phyloP scores from a whole-genome alignment of 2,797 vertebrate genomes.

The Coracias cyanogaster region DNA sequence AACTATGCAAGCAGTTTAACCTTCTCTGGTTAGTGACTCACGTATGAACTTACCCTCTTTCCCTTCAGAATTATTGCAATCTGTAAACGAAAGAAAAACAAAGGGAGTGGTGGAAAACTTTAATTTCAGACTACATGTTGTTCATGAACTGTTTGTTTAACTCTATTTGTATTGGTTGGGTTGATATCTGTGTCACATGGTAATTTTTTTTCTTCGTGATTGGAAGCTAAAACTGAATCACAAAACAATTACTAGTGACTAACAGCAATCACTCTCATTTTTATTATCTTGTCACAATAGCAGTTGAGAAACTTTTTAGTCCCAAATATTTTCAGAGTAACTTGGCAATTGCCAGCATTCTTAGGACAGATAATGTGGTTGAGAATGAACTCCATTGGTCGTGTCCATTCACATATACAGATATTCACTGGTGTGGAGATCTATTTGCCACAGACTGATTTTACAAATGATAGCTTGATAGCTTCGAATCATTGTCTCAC shows the following conservation, averaged over 20 bases:
- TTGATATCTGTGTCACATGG: conserved; percentile 35
- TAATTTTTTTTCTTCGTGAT: neutral
- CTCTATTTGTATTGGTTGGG: conserved; percentile 64
- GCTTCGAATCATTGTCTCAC: neutral
- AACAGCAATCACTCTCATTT: conserved; percentile 18
- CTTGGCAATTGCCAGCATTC: neutral
- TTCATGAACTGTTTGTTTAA: conserved; percentile 49
- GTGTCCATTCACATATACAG: neutral
- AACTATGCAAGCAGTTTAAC: neutral
- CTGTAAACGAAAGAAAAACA: neutral
- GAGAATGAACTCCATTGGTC: neutral
- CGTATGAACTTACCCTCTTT: conserved; percentile 6
- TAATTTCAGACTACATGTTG: conserved; percentile 41
- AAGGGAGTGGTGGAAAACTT: conserved; percentile 56
- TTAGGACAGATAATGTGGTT: neutral
- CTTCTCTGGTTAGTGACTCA: conserved; percentile 35
- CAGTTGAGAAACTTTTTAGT: neutral
- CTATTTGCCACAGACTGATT: neutral
- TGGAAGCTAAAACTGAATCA: conserved; percentile 49
- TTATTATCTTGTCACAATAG: conserved; percentile 12
- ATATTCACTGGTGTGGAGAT: neutral
- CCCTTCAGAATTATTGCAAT: conserved; percentile 5
- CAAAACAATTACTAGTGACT: conserved; percentile 24
- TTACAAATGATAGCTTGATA: neutral
- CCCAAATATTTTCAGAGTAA: neutral